phyloP scores from a whole-genome alignment of 2,797 vertebrate species.

The Pelodytes ibericus region DNA sequence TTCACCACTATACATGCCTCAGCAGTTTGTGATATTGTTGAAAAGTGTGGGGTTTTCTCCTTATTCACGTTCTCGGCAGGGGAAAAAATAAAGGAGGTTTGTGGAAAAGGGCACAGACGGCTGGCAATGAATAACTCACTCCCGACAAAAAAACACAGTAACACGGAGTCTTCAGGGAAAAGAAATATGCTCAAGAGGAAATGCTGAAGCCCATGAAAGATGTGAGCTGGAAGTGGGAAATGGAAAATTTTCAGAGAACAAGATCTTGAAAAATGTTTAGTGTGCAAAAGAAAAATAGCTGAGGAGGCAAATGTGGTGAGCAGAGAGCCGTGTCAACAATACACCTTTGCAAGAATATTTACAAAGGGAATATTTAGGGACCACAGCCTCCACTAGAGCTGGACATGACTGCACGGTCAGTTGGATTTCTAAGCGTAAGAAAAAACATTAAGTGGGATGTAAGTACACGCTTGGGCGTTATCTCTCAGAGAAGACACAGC shows the following conservation, averaged over 20 bases:
- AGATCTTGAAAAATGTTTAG: constrained; percentile 38
- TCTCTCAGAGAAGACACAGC: too few relatives aligned
- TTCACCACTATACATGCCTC: neutral
- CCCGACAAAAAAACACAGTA: constrained; percentile 18
- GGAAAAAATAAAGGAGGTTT: neutral
- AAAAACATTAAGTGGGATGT: too few relatives aligned
- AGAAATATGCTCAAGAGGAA: constrained; percentile 48
- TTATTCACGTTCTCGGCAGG: neutral
- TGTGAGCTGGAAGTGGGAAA: constrained; percentile 51
- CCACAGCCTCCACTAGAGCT: neutral
- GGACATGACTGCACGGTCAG: too few relatives aligned
- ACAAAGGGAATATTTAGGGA: neutral
- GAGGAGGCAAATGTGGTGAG: constrained; percentile 60
- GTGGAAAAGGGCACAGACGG: constrained; percentile 5
- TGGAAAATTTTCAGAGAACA: constrained; percentile 49
- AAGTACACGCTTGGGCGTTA: too few relatives aligned
- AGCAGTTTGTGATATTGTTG: neutral
- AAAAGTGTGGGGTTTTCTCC: constrained; percentile 13
- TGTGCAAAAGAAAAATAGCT: constrained; percentile 55
- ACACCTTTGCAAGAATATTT: constrained; percentile 53
- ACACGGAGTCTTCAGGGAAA: constrained; percentile 26
- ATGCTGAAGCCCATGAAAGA: constrained; percentile 43
- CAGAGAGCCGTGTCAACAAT: constrained; percentile 61
- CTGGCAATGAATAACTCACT: constrained; percentile 22
- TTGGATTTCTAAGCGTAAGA: too few relatives aligned